phyloP scores from a whole-genome alignment of 2,888 invertebrate genomes.

The Scaptomyza tumidula region DNA sequence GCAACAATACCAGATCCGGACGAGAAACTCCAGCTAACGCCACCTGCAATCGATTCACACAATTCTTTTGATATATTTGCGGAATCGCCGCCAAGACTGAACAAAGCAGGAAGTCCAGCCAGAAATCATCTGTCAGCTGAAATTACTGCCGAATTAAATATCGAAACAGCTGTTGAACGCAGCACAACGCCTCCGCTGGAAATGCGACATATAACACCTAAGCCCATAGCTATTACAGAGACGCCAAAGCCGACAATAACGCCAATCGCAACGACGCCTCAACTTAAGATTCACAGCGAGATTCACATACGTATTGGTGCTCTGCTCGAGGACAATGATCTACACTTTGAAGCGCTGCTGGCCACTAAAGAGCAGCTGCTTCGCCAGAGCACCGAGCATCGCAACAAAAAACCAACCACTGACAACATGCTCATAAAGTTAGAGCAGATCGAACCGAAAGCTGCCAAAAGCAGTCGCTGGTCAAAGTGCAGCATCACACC shows the following conservation, averaged over 20 bases:
- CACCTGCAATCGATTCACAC: conserved; percentile 6
- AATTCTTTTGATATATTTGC: conserved; percentile 76
- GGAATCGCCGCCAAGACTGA: conserved; percentile 75
- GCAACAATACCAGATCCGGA: neutral
- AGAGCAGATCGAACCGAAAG: conserved; percentile 12
- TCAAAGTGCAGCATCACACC: conserved; percentile 13
- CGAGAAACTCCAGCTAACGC: conserved; percentile 12
- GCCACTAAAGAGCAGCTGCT: conserved; percentile 64
- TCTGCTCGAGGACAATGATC: conserved; percentile 76
- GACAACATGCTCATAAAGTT: conserved; percentile 27
- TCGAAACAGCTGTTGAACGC: conserved; percentile 21
- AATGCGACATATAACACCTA: conserved; percentile 14
- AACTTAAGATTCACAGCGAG: conserved; percentile 56
- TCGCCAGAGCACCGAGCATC: conserved; percentile 69
- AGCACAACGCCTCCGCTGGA: conserved; percentile 72
- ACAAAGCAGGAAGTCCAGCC: conserved; percentile 25
- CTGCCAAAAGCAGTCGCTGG: neutral
- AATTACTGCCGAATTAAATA: conserved; percentile 35
- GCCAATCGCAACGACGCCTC: conserved; percentile 6
- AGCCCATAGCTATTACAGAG: conserved; percentile 9
- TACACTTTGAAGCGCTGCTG: conserved; percentile 70
- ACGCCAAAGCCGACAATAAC: conserved; percentile 29
- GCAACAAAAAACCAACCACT: conserved; percentile 42
- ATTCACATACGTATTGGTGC: conserved; percentile 81
- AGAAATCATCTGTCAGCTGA: conserved; percentile 9